Conservation (phyloP, 2,888 invertebrate species). For the Parnassius apollo region DNA sequence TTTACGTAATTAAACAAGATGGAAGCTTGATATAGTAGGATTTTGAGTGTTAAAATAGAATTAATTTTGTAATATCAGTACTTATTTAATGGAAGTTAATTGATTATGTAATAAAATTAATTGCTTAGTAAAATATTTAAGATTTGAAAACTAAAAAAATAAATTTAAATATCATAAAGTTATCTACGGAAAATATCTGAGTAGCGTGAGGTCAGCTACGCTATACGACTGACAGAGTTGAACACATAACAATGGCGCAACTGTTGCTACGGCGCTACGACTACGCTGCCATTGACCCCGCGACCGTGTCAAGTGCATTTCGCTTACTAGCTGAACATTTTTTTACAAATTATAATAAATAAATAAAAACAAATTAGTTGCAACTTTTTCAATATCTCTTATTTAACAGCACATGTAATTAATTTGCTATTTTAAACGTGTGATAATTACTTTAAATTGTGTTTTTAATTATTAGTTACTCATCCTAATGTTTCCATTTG, state of each 20-base stretch:
- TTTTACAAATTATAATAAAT: not conserved
- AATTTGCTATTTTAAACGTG: too few relatives aligned
- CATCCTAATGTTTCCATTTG: constrained; percentile 54
- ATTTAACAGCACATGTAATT: too few relatives aligned
- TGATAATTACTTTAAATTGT: too few relatives aligned
- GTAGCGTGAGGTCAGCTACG: constrained; percentile 56
- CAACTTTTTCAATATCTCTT: too few relatives aligned
- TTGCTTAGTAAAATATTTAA: too few relatives aligned
- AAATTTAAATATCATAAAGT: constrained; percentile 28
- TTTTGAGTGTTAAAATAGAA: too few relatives aligned
- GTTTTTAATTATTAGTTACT: too few relatives aligned
- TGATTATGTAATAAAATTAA: too few relatives aligned
- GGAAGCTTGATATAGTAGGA: too few relatives aligned
- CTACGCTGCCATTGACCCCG: constrained; percentile 60
- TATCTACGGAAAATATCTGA: constrained; percentile 32
- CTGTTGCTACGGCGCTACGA: constrained; percentile 41
- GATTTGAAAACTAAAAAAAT: not conserved
- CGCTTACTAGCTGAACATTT: constrained; percentile 37
- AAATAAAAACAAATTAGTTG: not conserved
- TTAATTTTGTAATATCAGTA: too few relatives aligned
- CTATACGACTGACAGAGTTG: constrained; percentile 46
- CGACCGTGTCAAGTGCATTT: constrained; percentile 62
- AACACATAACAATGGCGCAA: constrained; percentile 32
- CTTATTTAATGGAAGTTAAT: too few relatives aligned
- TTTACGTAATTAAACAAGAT: too few relatives aligned